Conservation (phyloP, 64 coral and sea anemone species). For the Montipora sp. region DNA sequence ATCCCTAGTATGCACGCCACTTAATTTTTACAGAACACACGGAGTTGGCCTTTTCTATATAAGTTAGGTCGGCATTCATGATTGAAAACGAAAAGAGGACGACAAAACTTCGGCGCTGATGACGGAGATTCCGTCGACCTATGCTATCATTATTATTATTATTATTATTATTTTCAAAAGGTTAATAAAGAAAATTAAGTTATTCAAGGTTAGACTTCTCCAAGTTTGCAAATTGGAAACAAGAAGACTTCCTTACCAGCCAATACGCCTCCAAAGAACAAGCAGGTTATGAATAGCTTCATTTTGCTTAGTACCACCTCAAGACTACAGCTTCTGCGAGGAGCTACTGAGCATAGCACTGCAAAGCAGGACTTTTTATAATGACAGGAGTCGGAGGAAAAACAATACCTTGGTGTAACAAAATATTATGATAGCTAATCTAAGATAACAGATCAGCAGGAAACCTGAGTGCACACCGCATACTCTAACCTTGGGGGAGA, state of each 20-base stretch:
- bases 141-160: background rate
- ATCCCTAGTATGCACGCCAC: background rate
- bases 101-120: background rate
- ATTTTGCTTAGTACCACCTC: background rate
- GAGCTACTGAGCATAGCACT: background rate
- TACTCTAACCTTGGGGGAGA: background rate
- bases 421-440: background rate
- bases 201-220: background rate
- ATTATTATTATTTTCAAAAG: no score
- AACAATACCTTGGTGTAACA: constrained; percentile 18
- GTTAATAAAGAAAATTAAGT: no score
- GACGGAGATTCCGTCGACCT: background rate
- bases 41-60: background rate
- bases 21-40: background rate
- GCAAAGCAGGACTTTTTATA: background rate
- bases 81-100: background rate
- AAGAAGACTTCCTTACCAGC: background rate
- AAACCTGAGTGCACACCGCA: background rate
- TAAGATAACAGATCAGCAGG: background rate
- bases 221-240: background rate
- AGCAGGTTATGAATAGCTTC: constrained; percentile 13
- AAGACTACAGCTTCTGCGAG: background rate
- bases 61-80: background rate
- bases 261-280: constrained; percentile 5
- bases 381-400: background rate